Base-by-base conservation (phyloP, 2,888 invertebrate species). In the Diarsia dahlii region DNA sequence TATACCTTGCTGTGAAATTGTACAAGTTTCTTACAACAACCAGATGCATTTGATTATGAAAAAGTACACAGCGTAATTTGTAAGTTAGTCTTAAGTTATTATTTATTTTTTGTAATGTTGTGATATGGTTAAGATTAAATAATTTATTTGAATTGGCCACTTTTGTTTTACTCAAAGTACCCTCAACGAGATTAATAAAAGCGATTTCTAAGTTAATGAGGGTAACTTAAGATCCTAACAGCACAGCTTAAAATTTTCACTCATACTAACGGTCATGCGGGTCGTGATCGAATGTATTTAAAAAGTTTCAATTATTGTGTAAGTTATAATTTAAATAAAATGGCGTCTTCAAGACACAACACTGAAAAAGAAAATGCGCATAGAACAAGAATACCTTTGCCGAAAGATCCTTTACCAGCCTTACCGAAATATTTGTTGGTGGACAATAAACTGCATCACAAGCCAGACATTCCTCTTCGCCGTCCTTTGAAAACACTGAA, bases 1-100 rank as follows among this genome's bases (percentile, higher is more conserved):
- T 77, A 84, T 77, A 79, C 85, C 87, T 90, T 90, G 90, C 91
- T 93, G 92, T 92, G 90, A 83, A 73, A 85, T 83, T 82, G 80
- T 79, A 86, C 75, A 74, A 88, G 84, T 78, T 84, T 84, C 85
- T 80, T 84, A 72, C 76, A 85, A 81, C 80, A 93, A 92, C 94
- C 96, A 96, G 97, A 96, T 91, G 96, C 97, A 97, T 97, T 97
- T 97, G 96, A 97, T 96, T 94, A 93, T 89, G 90, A 94, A 94
- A 95, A 96, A 97, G 97, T 97, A 97, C 97, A 97, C 95, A 96
- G 93, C 91, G 77, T 95, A 95, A 93, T 82, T 91, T 50, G 86
- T 94, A 94, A 92, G 91, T 88, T 94, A 92, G 84, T 76, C 84
- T 20, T 90, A 93, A 91, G 88, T 89, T 89, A 91, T 92, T 92